Evolutionary conservation across 1,140 invertebrate genomes (phyloP), one percentile per base, ranked within the genome.

Genomic region (Zaprionus capensis): DNA sequence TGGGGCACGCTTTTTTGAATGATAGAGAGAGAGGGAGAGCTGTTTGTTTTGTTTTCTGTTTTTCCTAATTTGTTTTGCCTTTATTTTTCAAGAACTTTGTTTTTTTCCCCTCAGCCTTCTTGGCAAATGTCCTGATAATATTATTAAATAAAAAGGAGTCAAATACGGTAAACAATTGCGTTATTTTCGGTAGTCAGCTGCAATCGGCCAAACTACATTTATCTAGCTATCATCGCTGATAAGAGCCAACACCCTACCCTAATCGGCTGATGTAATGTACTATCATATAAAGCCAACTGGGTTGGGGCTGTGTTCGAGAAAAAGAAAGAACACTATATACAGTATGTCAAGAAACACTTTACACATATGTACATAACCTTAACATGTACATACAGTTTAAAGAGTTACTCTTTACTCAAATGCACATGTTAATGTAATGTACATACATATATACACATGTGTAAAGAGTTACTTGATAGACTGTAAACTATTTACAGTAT

Each of bases 91-190:
- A 46, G n/a, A 17, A 46, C 6, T 17, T 9, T 17, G 41, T 46
- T 62, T 44, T 62, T 49, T 12, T 14, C 44, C 6, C 46, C 5
- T 4, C 17, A 22, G 15, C 20, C 36, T 34, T 34, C 38, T 41
- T 46, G 22, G 59, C 24, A 49, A 49, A 24, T 49, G 17, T 62
- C 24, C 41, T 62, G 11, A 26, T 49, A 24, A 38, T 49, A 62
- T 26, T 9, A 55, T 31, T 62, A 62, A 46, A 62, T 62, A 62
- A 62, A 62, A 62, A 49, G 4, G 20, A 61, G 4, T 14, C 20
- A 51, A 24, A 51, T 22, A 24, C 20, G 2, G 6, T 17, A 7
- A 24, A 2, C 1, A 9, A 22, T 24, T 14, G 5, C 4, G 20
- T 51, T 12, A 22, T 17, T 7, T 17, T 11, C 2, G 11, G 11